These are phyloP conservation scores for Phenganax subtilis DNA, from an alignment of 92 coral and sea anemone genomes.

Conservation along the genomic window DNA sequence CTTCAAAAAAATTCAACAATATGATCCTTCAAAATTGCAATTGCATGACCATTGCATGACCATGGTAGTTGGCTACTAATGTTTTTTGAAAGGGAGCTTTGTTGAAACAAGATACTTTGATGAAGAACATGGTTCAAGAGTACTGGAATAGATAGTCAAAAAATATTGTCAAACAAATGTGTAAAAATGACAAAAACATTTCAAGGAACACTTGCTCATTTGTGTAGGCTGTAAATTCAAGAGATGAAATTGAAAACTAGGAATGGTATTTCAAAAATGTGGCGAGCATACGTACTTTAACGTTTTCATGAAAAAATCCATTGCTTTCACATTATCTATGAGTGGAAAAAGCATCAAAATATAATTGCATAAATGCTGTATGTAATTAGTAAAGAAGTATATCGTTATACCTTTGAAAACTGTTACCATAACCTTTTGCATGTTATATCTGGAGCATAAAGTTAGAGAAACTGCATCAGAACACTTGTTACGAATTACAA, in stretches of 20 bases:
- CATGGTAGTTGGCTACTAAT: too few species aligned
- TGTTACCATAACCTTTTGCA: constrained; percentile 92
- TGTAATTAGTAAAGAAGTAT: background rate
- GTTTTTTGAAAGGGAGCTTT: too few species aligned
- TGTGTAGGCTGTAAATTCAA: background rate
- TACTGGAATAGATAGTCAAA: background rate
- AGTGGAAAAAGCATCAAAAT: background rate
- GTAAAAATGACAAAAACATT: too few species aligned
- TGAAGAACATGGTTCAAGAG: background rate
- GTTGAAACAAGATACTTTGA: too few species aligned
- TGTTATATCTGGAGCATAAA: constrained; percentile 57
- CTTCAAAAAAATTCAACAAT: too few species aligned
- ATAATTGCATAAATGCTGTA: background rate
- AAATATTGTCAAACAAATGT: background rate
- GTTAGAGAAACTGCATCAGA: background rate
- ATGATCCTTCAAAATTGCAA: too few species aligned
- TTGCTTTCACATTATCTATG: constrained; percentile 75
- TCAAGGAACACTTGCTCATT: too few species aligned
- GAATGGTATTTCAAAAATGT: background rate
- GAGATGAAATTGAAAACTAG: background rate
- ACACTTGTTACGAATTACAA: background rate
- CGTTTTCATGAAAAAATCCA: constrained; percentile 65
- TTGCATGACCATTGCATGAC: too few species aligned
- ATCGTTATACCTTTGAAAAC: constrained; percentile 73
- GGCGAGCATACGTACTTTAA: constrained; percentile 60